These are phyloP conservation scores for Hipposideros armiger DNA, from an alignment of 2,113 vertebrate species.

Conservation along the genomic window DNA sequence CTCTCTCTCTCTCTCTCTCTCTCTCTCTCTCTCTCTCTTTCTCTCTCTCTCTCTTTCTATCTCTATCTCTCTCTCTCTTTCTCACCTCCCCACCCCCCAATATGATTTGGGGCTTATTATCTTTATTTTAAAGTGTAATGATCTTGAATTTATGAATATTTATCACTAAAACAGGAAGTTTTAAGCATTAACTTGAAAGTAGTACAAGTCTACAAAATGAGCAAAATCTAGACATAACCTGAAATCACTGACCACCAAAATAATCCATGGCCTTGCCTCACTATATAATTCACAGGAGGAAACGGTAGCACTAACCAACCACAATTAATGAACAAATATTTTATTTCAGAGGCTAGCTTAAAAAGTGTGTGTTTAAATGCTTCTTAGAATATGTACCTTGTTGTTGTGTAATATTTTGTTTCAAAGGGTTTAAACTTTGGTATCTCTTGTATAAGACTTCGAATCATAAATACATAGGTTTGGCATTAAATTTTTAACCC, in stretches of 20 bases:
- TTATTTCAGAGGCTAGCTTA: constrained; percentile 26
- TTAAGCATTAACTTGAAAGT: neutral
- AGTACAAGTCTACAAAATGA: neutral
- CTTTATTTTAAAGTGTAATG: constrained; percentile 19
- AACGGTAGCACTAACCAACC: neutral
- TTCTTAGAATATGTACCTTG: constrained; percentile 4
- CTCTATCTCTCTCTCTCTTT: too few relatives aligned
- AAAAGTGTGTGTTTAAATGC: neutral
- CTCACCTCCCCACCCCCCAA: too few relatives aligned
- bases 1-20: too few relatives aligned
- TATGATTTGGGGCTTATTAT: neutral
- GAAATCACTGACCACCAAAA: neutral
- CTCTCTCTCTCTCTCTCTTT: too few relatives aligned
- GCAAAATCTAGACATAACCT: neutral
- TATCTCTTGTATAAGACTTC: neutral
- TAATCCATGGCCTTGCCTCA: neutral
- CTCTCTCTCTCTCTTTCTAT: too few relatives aligned
- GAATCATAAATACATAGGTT: neutral
- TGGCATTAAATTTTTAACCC: neutral
- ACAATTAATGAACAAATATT: neutral
- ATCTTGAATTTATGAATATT: constrained; percentile 18
- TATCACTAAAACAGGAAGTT: neutral
- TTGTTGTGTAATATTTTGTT: neutral
- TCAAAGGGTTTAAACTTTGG: neutral
- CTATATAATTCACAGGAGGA: neutral